These are phyloP conservation scores for Mechanitis mazaeus DNA, from an alignment of 2,888 invertebrate genomes.

Conservation along the genomic window DNA sequence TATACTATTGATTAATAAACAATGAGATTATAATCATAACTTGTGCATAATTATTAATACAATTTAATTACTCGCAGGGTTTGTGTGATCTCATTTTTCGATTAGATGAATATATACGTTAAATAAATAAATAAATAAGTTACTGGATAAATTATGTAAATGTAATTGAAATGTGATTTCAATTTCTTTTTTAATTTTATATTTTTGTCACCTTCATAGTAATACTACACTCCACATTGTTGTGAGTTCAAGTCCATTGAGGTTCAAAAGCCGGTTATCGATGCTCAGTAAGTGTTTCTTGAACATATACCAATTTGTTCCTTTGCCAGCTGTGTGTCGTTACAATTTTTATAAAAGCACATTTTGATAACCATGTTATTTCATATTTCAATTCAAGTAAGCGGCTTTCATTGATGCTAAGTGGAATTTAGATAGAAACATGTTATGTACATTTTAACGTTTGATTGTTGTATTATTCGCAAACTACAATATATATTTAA, in stretches of 20 bases:
- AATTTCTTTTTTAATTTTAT: not conserved
- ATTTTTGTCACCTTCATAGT: slow-evolving; percentile 9
- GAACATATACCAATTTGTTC: slow-evolving; percentile 16
- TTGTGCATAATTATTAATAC: slow-evolving; percentile 26
- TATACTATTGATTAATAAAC: slow-evolving; percentile 54
- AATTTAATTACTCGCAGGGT: slow-evolving; percentile 22
- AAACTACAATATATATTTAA: not conserved
- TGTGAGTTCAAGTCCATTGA: slow-evolving; percentile 17
- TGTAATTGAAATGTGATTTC: no score
- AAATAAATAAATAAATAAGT: not conserved
- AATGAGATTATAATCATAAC: slow-evolving; percentile 34
- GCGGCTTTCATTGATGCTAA: slow-evolving; percentile 9
- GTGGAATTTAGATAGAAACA: not conserved
- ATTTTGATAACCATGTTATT: slow-evolving; percentile 14
- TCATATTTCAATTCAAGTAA: slow-evolving; percentile 16
- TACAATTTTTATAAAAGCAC: slow-evolving; percentile 17
- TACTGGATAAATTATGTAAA: not conserved
- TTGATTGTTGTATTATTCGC: not conserved
- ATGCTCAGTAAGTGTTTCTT: slow-evolving; percentile 24
- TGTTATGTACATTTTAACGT: not conserved
- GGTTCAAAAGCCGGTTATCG: slow-evolving; percentile 29
- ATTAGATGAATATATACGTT: not conserved
- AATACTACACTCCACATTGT: slow-evolving; percentile 3
- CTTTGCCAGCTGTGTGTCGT: slow-evolving; percentile 12
- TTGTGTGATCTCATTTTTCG: not conserved